Conservation (phyloP, 1,140 invertebrate species). For the Frieseomelitta varia region DNA sequence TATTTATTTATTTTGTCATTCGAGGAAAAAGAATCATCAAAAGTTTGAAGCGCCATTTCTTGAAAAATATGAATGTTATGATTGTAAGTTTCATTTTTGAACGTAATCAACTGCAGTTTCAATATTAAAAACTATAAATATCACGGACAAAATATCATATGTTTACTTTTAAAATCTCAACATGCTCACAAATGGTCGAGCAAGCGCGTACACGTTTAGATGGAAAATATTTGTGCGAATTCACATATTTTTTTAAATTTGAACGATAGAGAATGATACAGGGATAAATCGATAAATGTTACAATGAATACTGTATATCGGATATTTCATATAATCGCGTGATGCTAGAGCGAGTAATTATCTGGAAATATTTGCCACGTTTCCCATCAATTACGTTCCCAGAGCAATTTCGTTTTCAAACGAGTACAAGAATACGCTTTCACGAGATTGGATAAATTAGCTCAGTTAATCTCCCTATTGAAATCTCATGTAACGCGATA, state of each 20-base stretch:
- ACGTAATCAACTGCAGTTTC: too few species aligned
- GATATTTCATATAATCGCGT: too few species aligned
- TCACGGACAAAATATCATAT: too few species aligned
- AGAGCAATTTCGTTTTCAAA: background rate
- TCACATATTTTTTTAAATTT: background rate
- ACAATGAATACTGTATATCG: too few species aligned
- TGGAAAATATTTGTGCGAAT: background rate
- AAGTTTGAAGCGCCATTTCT: too few species aligned
- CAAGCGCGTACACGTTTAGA: background rate
- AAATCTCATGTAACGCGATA: background rate
- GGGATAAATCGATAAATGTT: too few species aligned
- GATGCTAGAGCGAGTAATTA: background rate
- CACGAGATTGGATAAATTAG: background rate
- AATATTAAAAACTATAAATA: too few species aligned
- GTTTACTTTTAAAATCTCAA: too few species aligned
- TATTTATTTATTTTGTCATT: background rate
- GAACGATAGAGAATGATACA: background rate
- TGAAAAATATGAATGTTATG: too few species aligned
- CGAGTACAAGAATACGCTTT: background rate
- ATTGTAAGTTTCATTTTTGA: too few species aligned
- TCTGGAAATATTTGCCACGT: background rate
- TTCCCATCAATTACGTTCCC: background rate
- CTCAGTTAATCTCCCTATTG: background rate
- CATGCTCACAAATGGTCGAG: too few species aligned
- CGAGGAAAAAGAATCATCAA: background rate